Evolutionary conservation across 2,797 vertebrate species (phyloP), one percentile per base, ranked within the genome.

Genomic region (Etheostoma nigrum): DNA sequence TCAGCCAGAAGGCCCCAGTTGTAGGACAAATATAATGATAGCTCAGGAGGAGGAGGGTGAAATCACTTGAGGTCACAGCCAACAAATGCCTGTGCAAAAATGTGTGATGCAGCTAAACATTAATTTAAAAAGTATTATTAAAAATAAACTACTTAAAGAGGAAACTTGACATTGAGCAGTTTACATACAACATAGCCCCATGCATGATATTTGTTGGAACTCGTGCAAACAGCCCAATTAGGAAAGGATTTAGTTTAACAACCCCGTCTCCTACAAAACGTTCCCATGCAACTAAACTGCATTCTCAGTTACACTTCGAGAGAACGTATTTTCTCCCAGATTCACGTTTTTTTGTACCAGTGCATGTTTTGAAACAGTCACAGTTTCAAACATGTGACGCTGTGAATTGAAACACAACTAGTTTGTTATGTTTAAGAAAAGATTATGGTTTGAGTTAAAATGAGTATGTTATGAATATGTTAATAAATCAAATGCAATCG

Each of bases 11-110:
- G 74, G 67, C n/a, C 62, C 48, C 6, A 10, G 74, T 45, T 57
- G 70, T 40, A 61, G 66, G 64, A 78, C 23, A 5, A 59, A 79
- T 77, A 42, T 65, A 66, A 60, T 69, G 67, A 81, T 69, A 77
- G 58, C 67, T 66, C n/a, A 67, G 67, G 68, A 69, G 45, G 65
- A 71, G 60, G 25, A 45, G 49, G 73, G 21, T 44, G 52, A 63
- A 60, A 53, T 62, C 70, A 62, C 54, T 63, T 44, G 60, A 65
- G 78, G 70, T 82, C 73, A 69, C 21, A 69, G 36, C 36, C 53
- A 21, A 52, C 58, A 61, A 69, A 69, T 45, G 27, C 10, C 49
- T 48, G 44, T 66, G 42, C n/a, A 70, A 44, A 63, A 30, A 71
- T 40, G 6, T 27, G 48, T 5, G 7, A 58, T 15, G 55, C 33